These are phyloP conservation scores for Oscheius sp. DNA, from an alignment of 2,888 invertebrate genomes.

Conservation along the genomic window DNA sequence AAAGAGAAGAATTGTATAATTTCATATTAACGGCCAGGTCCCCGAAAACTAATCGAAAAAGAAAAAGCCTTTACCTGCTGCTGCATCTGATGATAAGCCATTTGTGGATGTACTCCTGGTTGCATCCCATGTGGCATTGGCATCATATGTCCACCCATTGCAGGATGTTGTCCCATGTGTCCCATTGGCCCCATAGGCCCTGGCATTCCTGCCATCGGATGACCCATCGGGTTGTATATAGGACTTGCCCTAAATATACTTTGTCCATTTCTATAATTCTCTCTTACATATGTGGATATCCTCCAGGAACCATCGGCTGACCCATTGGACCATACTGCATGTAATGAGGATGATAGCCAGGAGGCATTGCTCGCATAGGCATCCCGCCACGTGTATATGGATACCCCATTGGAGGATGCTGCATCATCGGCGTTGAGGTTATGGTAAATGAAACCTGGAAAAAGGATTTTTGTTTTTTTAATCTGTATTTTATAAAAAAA, in stretches of 20 bases:
- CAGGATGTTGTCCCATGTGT: background rate
- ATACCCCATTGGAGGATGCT: slow-evolving; percentile 11
- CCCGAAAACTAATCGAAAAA: too few relatives aligned
- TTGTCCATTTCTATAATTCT: background rate
- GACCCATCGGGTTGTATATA: slow-evolving; percentile 11
- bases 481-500: background rate
- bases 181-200: slow-evolving; percentile 21
- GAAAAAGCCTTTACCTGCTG: too few relatives aligned
- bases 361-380: slow-evolving; percentile 1
- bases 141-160: background rate
- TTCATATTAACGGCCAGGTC: too few relatives aligned
- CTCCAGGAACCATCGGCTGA: background rate
- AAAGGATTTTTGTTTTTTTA: background rate
- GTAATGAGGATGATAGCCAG: background rate
- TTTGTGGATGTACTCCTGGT: slow-evolving; percentile 7
- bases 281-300: slow-evolving; percentile 11
- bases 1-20: too few relatives aligned
- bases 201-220: background rate
- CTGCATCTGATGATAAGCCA: background rate
- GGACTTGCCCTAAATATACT: slow-evolving; percentile 4
- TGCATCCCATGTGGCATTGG: too few relatives aligned
- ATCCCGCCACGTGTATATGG: slow-evolving; percentile 5
- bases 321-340: slow-evolving; percentile 9
- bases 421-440: background rate
- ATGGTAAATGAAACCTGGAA: slow-evolving; percentile 8